A percentile compares a stretch with the other conserved stretches of the same genome.
phyloP scores from a whole-genome alignment of 2,888 invertebrate genomes.

The Patella pellucida region DNA sequence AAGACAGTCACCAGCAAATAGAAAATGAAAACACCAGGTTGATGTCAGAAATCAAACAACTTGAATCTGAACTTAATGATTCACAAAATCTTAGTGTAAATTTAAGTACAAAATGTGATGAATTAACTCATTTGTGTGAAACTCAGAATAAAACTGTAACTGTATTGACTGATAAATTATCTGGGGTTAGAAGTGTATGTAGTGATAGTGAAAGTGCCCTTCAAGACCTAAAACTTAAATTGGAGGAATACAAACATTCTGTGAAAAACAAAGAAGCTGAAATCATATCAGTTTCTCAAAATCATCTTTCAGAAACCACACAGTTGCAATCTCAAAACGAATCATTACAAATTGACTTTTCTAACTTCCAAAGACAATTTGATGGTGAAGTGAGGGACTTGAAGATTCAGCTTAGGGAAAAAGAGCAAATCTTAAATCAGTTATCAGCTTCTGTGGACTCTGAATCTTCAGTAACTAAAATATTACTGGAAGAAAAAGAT shows the following conservation, averaged over 20 bases:
- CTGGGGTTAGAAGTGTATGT: neutral
- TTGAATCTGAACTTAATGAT: constrained; percentile 18
- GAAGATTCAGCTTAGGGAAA: constrained; percentile 17
- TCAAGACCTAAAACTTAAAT: neutral
- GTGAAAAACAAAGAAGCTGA: neutral
- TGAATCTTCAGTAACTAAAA: constrained; percentile 22
- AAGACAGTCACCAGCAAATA: neutral
- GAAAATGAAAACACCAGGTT: constrained; percentile 1
- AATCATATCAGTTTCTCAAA: neutral
- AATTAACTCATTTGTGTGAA: neutral
- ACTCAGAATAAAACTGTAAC: neutral
- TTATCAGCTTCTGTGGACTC: constrained; percentile 26
- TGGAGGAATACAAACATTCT: neutral
- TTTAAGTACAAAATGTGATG: constrained; percentile 11
- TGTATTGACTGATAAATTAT: neutral
- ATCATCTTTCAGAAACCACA: neutral
- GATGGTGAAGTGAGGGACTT: constrained; percentile 15
- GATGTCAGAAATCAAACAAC: constrained; percentile 12
- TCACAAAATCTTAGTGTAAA: constrained; percentile 12
- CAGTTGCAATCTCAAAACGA: neutral
- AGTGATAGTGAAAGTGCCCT: neutral
- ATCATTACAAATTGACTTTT: neutral
- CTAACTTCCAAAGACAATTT: constrained; percentile 5
- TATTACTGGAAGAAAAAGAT: constrained; percentile 30
- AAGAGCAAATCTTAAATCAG: constrained; percentile 23